phyloP scores from a whole-genome alignment of 2,113 vertebrate species.

The Erinaceus europaeus region DNA sequence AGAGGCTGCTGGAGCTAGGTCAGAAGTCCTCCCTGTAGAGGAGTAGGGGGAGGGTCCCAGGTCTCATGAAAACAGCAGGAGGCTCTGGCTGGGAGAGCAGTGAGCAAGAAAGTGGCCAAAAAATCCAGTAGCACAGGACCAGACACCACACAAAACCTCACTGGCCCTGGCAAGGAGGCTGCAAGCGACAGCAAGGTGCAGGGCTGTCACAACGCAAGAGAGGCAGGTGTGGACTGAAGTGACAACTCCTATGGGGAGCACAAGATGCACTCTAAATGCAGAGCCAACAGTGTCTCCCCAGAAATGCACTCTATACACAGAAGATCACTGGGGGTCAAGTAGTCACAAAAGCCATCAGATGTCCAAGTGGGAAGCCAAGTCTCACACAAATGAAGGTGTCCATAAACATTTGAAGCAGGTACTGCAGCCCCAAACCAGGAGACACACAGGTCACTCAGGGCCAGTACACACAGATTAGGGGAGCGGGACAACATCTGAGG shows the following conservation, averaged over 20 bases:
- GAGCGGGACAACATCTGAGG: neutral
- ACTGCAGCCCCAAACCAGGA: neutral
- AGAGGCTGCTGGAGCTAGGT: too few relatives aligned
- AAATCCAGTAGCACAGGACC: neutral
- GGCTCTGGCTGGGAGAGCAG: too few relatives aligned
- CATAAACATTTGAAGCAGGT: too few relatives aligned
- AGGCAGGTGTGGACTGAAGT: neutral
- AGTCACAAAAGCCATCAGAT: neutral
- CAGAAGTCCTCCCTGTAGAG: too few relatives aligned
- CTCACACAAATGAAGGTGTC: neutral
- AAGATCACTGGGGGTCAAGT: fast-evolving
- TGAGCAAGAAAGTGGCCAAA: too few relatives aligned
- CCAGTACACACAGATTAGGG: neutral
- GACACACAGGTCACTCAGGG: fast-evolving
- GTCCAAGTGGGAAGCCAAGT: too few relatives aligned
- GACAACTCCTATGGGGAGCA: neutral
- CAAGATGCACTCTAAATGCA: neutral
- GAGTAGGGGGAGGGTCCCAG: too few relatives aligned
- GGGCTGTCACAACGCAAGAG: too few relatives aligned
- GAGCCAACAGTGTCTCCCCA: neutral
- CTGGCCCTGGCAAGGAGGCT: neutral
- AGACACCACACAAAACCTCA: neutral
- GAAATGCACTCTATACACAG: too few relatives aligned
- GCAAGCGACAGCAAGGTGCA: neutral
- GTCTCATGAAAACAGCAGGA: too few relatives aligned